Evolutionary conservation across 2,888 invertebrate genomes (phyloP).

Genomic region (Siphonodentalium dalli): DNA sequence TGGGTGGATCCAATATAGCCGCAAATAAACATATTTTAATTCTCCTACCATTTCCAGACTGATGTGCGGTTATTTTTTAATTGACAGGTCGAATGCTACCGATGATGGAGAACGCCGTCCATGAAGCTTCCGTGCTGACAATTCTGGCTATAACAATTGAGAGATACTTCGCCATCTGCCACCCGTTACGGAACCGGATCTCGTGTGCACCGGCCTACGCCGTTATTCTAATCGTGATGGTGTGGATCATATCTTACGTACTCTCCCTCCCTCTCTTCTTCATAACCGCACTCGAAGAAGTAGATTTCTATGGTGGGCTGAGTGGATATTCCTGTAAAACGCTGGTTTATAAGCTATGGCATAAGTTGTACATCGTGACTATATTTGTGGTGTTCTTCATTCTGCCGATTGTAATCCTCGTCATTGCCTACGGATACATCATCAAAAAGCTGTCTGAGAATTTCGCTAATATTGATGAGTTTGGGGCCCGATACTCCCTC

Average conservation of each 20-base stretch:
- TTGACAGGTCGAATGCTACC: slow-evolving; percentile 88
- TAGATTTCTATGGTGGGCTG: slow-evolving; percentile 68
- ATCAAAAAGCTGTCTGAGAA: slow-evolving; percentile 29
- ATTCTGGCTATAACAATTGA: slow-evolving; percentile 93
- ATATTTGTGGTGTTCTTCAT: slow-evolving; percentile 32
- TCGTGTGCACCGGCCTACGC: slow-evolving; percentile 62
- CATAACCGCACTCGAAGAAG: slow-evolving; percentile 79
- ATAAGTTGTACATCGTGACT: slow-evolving; percentile 27
- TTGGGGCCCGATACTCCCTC: slow-evolving; percentile 19
- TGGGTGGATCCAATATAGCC: too few relatives aligned
- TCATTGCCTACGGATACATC: slow-evolving; percentile 34
- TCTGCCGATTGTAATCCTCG: slow-evolving; percentile 33
- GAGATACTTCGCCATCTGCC: slow-evolving; percentile 89
- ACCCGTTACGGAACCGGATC: slow-evolving; percentile 76
- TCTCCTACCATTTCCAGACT: neutral
- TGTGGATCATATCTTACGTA: slow-evolving; percentile 61
- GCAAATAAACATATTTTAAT: too few relatives aligned
- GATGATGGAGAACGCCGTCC: slow-evolving; percentile 88
- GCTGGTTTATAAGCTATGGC: slow-evolving; percentile 14
- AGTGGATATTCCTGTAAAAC: slow-evolving; percentile 31
- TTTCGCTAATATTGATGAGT: slow-evolving; percentile 12
- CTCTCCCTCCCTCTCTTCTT: slow-evolving; percentile 77
- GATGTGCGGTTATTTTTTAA: slow-evolving; percentile 6
- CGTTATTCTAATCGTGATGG: slow-evolving; percentile 51
- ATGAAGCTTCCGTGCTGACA: slow-evolving; percentile 90